Evolutionary conservation across 2,113 vertebrate genomes (phyloP), one percentile per base, ranked within the genome.

Genomic region (Larimichthys polyactis): DNA sequence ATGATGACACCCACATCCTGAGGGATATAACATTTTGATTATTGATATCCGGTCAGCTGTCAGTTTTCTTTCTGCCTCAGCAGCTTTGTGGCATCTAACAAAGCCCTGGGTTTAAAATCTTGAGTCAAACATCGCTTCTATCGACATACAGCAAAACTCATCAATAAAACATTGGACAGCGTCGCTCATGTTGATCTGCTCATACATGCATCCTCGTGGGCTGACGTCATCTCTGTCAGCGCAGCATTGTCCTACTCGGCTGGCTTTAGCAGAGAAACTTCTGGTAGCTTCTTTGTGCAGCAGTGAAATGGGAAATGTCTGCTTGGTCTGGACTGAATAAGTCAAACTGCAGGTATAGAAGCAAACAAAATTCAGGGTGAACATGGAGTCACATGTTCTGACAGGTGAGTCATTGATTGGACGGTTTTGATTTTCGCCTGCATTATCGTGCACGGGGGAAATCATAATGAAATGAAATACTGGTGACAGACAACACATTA

Each of bases 61-160:
- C 70, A 27, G 20, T 27, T 46, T 24, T 65, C 43, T n/a, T 32
- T 19, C 74, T 46, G 55, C 67, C 77, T 87, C 87, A 81, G 82
- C 82, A 72, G 79, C 55, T 81, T 83, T 27, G 43, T 22, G 69
- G 36, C 12, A 2, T 40, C 60, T n/a, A 57, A 82, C 66, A 75
- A 89, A 82, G 64, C 75, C 70, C 15, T 6, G 10, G 72, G 17
- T 82, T 86, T 87, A 82, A 77, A 65, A 14, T 32, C 78, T 64
- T 2, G 32, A 66, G 67, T 71, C 16, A 54, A 67, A 40, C 71
- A 48, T 71, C 44, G 60, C 63, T 67, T 68, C 69, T 52, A 76
- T 87, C 44, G 63, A 85, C 76, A 43, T 49, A n/a, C 57, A 27
- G 57, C 8, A 5, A 46, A 75, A 32, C 4, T 32, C 58, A 85